These are phyloP conservation scores for Drosophila micromelanica DNA, from an alignment of 1,140 invertebrate species.

Conservation along the genomic window DNA sequence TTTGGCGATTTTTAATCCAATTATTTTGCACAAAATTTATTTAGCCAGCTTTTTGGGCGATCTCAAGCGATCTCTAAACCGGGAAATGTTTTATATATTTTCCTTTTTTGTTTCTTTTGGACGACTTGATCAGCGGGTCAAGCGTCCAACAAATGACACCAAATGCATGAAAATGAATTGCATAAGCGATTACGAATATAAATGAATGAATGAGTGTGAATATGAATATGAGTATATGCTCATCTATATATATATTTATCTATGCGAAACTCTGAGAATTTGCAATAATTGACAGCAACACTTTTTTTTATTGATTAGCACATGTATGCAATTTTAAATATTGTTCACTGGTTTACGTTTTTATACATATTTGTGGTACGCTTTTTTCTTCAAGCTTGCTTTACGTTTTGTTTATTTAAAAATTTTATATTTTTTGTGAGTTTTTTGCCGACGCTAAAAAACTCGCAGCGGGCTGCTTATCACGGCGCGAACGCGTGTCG, in stretches of 20 bases:
- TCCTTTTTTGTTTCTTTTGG: slow-evolving; percentile 8
- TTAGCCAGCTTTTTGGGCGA: slow-evolving; percentile 53
- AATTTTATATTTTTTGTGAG: neutral
- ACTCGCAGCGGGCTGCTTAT: slow-evolving; percentile 36
- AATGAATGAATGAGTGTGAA: neutral
- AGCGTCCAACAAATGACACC: slow-evolving; percentile 50
- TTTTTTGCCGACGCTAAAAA: slow-evolving; percentile 48
- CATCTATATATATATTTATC: slow-evolving; percentile 38
- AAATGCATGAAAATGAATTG: slow-evolving; percentile 44
- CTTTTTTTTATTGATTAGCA: slow-evolving; percentile 58
- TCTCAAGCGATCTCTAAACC: slow-evolving; percentile 17
- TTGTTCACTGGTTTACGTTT: slow-evolving; percentile 47
- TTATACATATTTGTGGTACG: neutral
- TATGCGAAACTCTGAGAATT: slow-evolving; percentile 36
- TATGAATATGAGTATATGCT: slow-evolving; percentile 9
- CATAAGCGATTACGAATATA: slow-evolving; percentile 10
- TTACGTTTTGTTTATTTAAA: neutral
- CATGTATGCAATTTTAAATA: slow-evolving; percentile 42
- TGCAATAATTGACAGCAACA: slow-evolving; percentile 44
- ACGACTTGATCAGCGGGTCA: slow-evolving; percentile 61
- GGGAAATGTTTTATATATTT: slow-evolving; percentile 1
- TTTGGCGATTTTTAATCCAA: slow-evolving; percentile 84
- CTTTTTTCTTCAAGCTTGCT: neutral
- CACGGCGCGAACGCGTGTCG: slow-evolving; percentile 50
- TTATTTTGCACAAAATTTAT: slow-evolving; percentile 66